Conservation (phyloP, 2,797 vertebrate genomes). For the Cirrhinus molitorella region DNA sequence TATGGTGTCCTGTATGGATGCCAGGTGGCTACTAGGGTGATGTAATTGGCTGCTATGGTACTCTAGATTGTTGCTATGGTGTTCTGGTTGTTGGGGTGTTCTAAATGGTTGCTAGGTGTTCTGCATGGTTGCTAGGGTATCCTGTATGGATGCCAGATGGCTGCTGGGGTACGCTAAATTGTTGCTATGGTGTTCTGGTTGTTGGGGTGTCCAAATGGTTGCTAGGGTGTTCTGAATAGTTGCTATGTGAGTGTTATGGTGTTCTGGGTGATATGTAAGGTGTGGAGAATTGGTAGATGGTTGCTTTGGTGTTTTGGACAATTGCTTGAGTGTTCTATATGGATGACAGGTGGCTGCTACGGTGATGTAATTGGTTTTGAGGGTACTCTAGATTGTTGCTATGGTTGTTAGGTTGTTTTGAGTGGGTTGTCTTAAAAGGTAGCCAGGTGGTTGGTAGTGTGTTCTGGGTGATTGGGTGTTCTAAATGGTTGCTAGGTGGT, state of each 20-base stretch:
- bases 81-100: background rate
- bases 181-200: background rate
- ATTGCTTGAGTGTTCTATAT: too few relatives aligned
- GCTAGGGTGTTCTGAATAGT: background rate
- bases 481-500: background rate
- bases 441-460: too few relatives aligned
- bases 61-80: too few relatives aligned
- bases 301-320: too few relatives aligned
- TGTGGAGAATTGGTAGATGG: too few relatives aligned
- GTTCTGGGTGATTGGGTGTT: too few relatives aligned
- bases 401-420: too few relatives aligned
- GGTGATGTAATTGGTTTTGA: too few relatives aligned
- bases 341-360: too few relatives aligned
- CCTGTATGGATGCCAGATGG: background rate
- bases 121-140: background rate
- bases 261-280: background rate
- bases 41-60: too few relatives aligned
- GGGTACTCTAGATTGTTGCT: too few relatives aligned
- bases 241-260: background rate
- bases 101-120: background rate
- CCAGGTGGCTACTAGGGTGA: background rate
- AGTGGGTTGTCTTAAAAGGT: too few relatives aligned
- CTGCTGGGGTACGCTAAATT: background rate
- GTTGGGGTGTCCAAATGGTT: background rate
- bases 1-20: background rate